These are phyloP conservation scores for Fragum fragum DNA, from an alignment of 2,888 invertebrate genomes.

Conservation along the genomic window DNA sequence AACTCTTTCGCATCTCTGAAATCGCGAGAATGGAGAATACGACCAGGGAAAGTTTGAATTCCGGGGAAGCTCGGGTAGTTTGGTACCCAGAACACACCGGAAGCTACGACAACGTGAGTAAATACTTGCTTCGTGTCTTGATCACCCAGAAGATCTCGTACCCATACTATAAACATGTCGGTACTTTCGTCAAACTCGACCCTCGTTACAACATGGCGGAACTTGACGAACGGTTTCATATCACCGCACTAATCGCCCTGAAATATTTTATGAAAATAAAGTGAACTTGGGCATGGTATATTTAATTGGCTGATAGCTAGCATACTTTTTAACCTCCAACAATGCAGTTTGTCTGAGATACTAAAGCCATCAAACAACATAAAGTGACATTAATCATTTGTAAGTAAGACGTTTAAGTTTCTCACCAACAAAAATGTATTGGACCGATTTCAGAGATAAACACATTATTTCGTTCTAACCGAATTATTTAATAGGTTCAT, in stretches of 20 bases:
- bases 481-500: too few relatives aligned
- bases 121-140: slow-evolving; percentile 15
- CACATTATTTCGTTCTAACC: too few relatives aligned
- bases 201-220: slow-evolving; percentile 7
- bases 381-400: too few relatives aligned
- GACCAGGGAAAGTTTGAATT: slow-evolving; percentile 5
- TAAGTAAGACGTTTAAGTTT: too few relatives aligned
- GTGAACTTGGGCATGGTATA: too few relatives aligned
- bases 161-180: slow-evolving; percentile 10
- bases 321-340: too few relatives aligned
- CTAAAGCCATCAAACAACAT: too few relatives aligned
- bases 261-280: too few relatives aligned
- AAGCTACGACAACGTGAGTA: slow-evolving; percentile 18
- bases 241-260: slow-evolving; percentile 20
- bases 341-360: too few relatives aligned
- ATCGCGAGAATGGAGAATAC: slow-evolving; percentile 38
- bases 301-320: too few relatives aligned
- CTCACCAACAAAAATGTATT: too few relatives aligned
- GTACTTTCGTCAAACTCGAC: slow-evolving; percentile 4
- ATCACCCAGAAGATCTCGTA: slow-evolving; percentile 15
- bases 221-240: slow-evolving; percentile 1
- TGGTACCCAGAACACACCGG: slow-evolving; percentile 1
- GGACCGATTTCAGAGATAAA: too few relatives aligned
- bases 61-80: neutral
- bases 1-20: slow-evolving; percentile 47